Evolutionary conservation across 2,888 invertebrate genomes (phyloP).

Genomic region (Hemaris fuciformis): DNA sequence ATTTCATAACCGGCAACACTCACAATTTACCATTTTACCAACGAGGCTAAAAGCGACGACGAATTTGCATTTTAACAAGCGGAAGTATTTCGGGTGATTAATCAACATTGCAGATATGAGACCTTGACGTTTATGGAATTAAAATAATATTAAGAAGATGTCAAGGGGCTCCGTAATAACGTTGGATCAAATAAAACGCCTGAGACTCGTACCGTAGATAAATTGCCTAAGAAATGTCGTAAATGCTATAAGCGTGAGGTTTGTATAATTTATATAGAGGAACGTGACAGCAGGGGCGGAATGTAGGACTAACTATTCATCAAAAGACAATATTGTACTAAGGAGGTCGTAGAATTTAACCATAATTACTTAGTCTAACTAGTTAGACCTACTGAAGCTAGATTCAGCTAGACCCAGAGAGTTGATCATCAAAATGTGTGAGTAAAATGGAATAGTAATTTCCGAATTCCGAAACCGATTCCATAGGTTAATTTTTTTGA

Average conservation of each 20-base stretch:
- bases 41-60: slow-evolving; percentile 4
- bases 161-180: neutral
- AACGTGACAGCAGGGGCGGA: neutral
- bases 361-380: too few relatives aligned
- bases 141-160: neutral
- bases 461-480: too few relatives aligned
- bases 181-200: neutral
- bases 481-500: too few relatives aligned
- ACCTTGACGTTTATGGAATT: neutral
- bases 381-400: too few relatives aligned
- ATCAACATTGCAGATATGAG: slow-evolving; percentile 4
- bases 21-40: neutral
- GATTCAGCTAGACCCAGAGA: too few relatives aligned
- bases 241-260: neutral
- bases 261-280: neutral
- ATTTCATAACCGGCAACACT: neutral
- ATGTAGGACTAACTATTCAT: too few relatives aligned
- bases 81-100: slow-evolving; percentile 15
- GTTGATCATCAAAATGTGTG: too few relatives aligned
- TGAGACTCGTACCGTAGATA: neutral
- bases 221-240: neutral
- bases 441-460: too few relatives aligned
- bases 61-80: slow-evolving; percentile 14
- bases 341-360: too few relatives aligned
- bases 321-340: too few relatives aligned